Evolutionary conservation across 30 jellyfish, hydroid and myxozoan species (phyloP).

Genomic region (Clytia hemisphaerica): DNA sequence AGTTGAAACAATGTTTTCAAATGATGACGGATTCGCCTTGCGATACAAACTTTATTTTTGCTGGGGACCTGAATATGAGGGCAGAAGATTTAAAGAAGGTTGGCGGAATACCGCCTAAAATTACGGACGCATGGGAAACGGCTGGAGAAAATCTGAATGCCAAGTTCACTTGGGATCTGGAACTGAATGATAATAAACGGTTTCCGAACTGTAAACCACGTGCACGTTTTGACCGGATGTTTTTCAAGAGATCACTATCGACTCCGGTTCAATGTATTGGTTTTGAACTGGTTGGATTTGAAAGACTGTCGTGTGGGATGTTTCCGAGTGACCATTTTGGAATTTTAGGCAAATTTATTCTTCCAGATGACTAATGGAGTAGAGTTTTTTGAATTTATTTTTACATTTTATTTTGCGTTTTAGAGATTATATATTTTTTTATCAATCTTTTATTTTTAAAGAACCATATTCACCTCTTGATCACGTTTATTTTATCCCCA

Average conservation of each 20-base stretch:
- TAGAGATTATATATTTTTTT: too few species aligned
- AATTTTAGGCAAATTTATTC: too few species aligned
- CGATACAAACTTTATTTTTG: conserved; percentile 40
- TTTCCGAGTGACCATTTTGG: conserved; percentile 94
- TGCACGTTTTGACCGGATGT: conserved; percentile 63
- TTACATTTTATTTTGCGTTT: too few species aligned
- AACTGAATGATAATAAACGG: conserved; percentile 46
- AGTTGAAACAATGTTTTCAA: conserved; percentile 39
- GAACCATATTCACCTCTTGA: too few species aligned
- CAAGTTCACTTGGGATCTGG: conserved; percentile 70
- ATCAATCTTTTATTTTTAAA: too few species aligned
- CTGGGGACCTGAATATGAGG: conserved; percentile 77
- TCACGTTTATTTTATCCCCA: too few species aligned
- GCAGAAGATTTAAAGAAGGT: conserved; percentile 42
- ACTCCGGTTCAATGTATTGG: background rate
- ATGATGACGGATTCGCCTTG: background rate
- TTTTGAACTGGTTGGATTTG: conserved; percentile 57
- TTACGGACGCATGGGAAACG: conserved; percentile 67
- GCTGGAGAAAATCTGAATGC: conserved; percentile 29
- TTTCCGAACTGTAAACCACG: conserved; percentile 34
- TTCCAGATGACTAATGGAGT: too few species aligned
- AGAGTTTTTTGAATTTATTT: too few species aligned
- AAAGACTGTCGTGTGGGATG: conserved; percentile 49
- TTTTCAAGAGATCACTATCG: conserved; percentile 14
- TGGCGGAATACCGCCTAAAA: conserved; percentile 48